Evolutionary conservation across 2,888 invertebrate genomes (phyloP), one percentile per base, ranked within the genome.

Genomic region (Oeneis ivallda): DNA sequence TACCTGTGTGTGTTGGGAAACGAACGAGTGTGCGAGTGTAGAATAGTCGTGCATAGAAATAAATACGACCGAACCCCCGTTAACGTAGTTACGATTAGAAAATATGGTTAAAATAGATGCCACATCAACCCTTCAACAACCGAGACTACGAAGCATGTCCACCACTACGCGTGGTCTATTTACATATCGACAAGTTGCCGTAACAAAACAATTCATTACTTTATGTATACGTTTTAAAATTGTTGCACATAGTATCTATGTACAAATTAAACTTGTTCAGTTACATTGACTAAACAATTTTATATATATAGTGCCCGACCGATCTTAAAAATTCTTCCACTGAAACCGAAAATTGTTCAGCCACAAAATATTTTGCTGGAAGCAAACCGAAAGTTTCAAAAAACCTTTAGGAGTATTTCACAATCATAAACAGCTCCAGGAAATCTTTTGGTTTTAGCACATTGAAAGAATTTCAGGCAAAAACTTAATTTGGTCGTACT

Each of bases 131-230:
- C 75, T 73, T 77, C 78, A 75, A 76, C 79, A 77, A 79, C 77
- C 74, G 73, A 79, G 78, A 79, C 82, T 82, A 83, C 78, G 70
- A 79, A 85, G 81, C 83, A 79, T 45, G 26, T 77, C 80, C 76
- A 80, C 79, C 76, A 79, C 77, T 84, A 81, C 81, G 83, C 85
- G 79, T 81, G 79, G 75, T 78, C 79, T 89, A 89, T 88, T 79
- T 89, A 91, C 89, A 89, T 82, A 72, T 84, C 78, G 88, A 87
- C 85, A 84, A 81, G 80, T 84, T 82, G 88, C 87, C 82, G 86
- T 86, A 89, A 89, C 87, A 85, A 87, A 88, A 86, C 84, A 79
- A 82, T 83, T 56, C 72, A 71, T 69, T 75, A 75, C 76, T 78
- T 77, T 76, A 83, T 81, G 79, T 85, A 82, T 83, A 86, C 76